Evolutionary conservation across 2,797 vertebrate species (phyloP).

Genomic region (Enteromius afrohamiltoni): DNA sequence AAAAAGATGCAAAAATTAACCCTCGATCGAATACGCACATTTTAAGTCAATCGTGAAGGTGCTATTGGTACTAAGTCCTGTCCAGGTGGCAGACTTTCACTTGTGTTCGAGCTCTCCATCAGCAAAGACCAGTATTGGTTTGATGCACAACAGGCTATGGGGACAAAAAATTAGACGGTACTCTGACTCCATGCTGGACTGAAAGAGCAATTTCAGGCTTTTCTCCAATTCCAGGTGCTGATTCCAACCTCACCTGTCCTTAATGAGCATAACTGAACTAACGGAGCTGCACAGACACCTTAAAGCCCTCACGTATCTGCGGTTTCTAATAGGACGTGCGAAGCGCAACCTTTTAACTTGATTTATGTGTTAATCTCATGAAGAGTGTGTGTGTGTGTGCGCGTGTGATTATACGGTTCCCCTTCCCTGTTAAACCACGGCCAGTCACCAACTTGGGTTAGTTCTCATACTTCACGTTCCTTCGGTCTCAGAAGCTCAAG

Average conservation of each 20-base stretch:
- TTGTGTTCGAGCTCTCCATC: conserved; percentile 44
- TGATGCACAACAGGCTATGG: conserved; percentile 35
- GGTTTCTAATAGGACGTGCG: conserved; percentile 23
- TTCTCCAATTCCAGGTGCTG: conserved; percentile 54
- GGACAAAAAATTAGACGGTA: conserved; percentile 18
- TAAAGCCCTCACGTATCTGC: conserved; percentile 18
- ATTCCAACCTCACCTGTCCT: conserved; percentile 36
- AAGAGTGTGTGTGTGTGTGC: neutral
- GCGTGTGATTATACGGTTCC: conserved; percentile 61
- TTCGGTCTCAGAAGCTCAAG: conserved; percentile 45
- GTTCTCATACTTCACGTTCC: conserved; percentile 47
- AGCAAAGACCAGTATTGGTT: conserved; percentile 54
- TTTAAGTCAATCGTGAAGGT: conserved; percentile 58
- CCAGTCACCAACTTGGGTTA: conserved; percentile 70
- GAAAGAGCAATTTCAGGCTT: conserved; percentile 23
- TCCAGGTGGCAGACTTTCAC: conserved; percentile 43
- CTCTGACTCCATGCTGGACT: conserved; percentile 32
- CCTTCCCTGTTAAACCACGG: conserved; percentile 46
- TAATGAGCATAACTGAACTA: conserved; percentile 39
- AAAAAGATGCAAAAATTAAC: conserved; percentile 34
- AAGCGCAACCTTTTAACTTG: conserved; percentile 31
- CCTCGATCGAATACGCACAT: conserved; percentile 36
- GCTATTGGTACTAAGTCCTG: conserved; percentile 60
- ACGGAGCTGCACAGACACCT: conserved; percentile 19
- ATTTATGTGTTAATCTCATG: conserved; percentile 34